Conservation (phyloP, 2,113 vertebrate species). For the Myrmophylax atrothorax region DNA sequence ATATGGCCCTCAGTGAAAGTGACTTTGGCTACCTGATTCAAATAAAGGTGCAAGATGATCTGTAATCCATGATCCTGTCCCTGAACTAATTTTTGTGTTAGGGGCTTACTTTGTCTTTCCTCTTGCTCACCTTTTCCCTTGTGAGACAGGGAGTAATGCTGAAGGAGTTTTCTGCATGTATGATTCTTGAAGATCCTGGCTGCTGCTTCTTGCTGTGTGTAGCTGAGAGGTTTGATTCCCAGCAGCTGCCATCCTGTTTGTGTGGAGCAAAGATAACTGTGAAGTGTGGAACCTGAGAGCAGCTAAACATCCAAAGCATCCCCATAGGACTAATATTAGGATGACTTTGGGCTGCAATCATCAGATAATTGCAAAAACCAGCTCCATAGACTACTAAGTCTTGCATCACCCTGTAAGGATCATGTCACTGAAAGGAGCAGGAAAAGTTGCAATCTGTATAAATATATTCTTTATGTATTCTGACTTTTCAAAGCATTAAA, state of each 20-base stretch:
- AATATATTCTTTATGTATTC: neutral
- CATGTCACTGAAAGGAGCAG: neutral
- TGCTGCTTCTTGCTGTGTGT: neutral
- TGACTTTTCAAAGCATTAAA: neutral
- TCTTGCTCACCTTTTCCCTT: neutral
- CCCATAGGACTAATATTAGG: neutral
- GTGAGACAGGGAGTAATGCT: neutral
- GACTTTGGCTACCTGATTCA: neutral
- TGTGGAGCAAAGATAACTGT: neutral
- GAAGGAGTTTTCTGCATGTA: neutral
- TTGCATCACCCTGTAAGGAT: neutral
- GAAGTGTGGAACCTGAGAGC: neutral
- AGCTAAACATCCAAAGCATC: neutral
- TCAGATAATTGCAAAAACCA: neutral
- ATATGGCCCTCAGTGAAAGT: fast-evolving
- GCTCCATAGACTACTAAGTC: neutral
- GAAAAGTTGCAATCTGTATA: neutral
- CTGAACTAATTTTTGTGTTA: neutral
- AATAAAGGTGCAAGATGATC: neutral
- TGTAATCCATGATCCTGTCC: neutral
- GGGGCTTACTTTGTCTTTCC: neutral
- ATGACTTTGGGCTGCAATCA: neutral
- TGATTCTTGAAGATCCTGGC: neutral
- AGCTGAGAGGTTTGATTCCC: neutral
- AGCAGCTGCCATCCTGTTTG: neutral